Evolutionary conservation across 2,797 vertebrate genomes (phyloP).

Genomic region (Calcarius lapponicus): DNA sequence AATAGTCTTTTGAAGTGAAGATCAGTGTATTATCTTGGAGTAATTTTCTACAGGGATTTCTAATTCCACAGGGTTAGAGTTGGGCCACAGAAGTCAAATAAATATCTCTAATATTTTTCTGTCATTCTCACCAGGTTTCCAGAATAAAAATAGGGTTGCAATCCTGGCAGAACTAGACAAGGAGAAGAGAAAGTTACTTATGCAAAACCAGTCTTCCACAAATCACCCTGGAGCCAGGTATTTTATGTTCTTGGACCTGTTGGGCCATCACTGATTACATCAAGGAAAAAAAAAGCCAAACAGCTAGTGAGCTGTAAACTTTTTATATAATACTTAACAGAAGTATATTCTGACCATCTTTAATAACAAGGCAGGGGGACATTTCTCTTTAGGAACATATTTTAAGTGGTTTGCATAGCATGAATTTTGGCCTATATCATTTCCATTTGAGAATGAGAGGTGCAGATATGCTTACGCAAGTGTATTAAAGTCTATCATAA

Average conservation of each 20-base stretch:
- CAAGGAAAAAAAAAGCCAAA: not conserved
- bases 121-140: conserved; percentile 80
- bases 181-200: conserved; percentile 90
- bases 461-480: not conserved
- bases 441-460: not conserved
- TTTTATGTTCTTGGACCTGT: conserved; percentile 19
- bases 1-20: conserved; percentile 8
- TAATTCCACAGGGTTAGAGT: conserved; percentile 11
- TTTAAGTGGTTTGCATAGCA: not conserved
- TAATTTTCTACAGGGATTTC: conserved; percentile 14
- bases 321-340: not conserved
- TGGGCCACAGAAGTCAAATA: not conserved
- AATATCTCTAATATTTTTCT: conserved; percentile 48
- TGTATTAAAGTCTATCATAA: not conserved
- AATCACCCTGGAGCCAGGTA: conserved; percentile 95
- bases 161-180: conserved; percentile 96
- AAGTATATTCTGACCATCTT: not conserved
- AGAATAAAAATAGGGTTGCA: conserved; percentile 92
- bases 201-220: conserved; percentile 91
- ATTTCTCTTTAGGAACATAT: not conserved
- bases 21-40: conserved; percentile 5
- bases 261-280: not conserved
- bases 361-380: not conserved
- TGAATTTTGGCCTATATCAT: not conserved
- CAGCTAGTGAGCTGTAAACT: not conserved